Conservation (phyloP, 2,797 vertebrate species). For the Nothura maculosa region DNA sequence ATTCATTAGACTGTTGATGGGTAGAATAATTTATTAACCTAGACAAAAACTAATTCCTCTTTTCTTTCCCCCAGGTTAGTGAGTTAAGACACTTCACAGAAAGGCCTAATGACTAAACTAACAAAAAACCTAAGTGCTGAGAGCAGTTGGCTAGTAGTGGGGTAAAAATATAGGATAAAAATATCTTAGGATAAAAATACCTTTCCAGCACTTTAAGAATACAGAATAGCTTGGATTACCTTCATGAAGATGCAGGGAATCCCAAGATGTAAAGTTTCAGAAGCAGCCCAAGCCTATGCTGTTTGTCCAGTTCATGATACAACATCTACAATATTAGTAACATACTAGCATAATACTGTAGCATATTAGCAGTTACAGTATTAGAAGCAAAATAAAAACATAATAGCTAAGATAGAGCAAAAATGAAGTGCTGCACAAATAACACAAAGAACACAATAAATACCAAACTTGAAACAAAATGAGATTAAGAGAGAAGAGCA, state of each 20-base stretch:
- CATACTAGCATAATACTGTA: too few species aligned
- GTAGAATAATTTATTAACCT: slow-evolving; percentile 20
- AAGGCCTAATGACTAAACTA: neutral
- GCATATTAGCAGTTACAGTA: too few species aligned
- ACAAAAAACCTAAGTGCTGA: neutral
- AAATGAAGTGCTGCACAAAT: slow-evolving; percentile 6
- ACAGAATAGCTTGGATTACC: neutral
- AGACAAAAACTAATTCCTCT: slow-evolving; percentile 7
- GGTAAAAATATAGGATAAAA: too few species aligned
- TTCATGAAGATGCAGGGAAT: neutral
- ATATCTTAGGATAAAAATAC: neutral
- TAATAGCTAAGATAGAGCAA: neutral
- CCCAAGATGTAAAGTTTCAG: neutral
- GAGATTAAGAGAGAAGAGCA: neutral
- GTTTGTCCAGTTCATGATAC: neutral
- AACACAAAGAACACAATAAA: slow-evolving; percentile 29
- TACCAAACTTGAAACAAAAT: slow-evolving; percentile 24
- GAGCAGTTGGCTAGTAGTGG: neutral
- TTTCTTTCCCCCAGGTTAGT: neutral
- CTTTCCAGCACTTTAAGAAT: neutral
- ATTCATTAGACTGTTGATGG: neutral
- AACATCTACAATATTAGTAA: neutral
- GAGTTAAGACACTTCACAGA: neutral
- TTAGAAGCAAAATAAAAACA: too few species aligned
- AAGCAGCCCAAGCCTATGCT: neutral